Evolutionary conservation across 2,113 vertebrate species (phyloP), one percentile per base, ranked within the genome.

Genomic region (Boulengeromyrus knoepffleri): DNA sequence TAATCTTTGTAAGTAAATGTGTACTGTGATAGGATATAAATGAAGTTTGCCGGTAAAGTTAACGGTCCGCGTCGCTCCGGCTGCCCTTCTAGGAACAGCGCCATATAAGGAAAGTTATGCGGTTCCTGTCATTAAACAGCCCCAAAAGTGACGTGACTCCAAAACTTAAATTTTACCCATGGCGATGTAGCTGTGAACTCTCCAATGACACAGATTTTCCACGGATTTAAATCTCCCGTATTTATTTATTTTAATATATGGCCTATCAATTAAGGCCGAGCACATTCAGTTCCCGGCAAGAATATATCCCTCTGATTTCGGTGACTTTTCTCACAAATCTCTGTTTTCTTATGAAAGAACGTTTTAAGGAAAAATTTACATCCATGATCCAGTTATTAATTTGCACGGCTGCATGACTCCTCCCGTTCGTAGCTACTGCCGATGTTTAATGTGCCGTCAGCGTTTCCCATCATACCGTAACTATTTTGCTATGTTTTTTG

Each of bases 21-120:
- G 66, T 74, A 31, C 31, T 74, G 66, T 17, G 36, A 77, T 39
- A 39, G 3, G 13, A 70, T 36, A 77, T 17, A 27, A 27, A 66
- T n/a, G 24, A 27, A 66, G 10, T 27, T 27, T 4, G 27, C 10
- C 27, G 1, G 62, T 27, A 31, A 70, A 70, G 62, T 13, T 70
- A 70, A 31, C 62, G 62, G 62, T 70, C n/a, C n/a, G 62, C 10
- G 62, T 27, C n/a, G n/a, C n/a, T 12, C 9, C n/a, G 3, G 62
- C n/a, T 1, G 62, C n/a, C 10, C 27, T 66, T 80, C 36, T 17
- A 27, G 74, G 74, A 85, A 24, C 42, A 6, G 62, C 91, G 92
- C 95, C 95, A 94, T 95, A 93, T 94, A 95, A 94, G 95, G 95
- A 92, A 92, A 93, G 91, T 91, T 93, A 94, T 94, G 93, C 92